Conservation (phyloP, 1,140 invertebrate species). For the Manduca sexta region DNA sequence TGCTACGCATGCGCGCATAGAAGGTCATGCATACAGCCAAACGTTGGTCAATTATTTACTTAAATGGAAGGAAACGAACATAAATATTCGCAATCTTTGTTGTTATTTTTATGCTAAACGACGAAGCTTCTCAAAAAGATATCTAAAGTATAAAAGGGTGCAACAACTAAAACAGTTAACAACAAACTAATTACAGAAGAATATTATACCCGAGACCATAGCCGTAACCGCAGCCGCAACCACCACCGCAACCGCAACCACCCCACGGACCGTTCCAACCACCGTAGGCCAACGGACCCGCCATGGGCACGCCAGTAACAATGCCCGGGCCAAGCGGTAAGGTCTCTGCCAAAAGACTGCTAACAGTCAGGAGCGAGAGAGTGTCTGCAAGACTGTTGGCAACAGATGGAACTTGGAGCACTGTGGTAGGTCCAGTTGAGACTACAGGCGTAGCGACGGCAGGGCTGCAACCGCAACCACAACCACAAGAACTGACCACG, state of each 20-base stretch:
- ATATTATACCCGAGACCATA: background rate
- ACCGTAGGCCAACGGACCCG: background rate
- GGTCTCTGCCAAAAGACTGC: slow-evolving; percentile 43
- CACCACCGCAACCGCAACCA: slow-evolving; percentile 20
- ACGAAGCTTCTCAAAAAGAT: too few relatives aligned
- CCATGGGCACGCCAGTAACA: background rate
- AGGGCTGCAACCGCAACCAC: background rate
- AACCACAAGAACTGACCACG: background rate
- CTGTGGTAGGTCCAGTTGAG: slow-evolving; percentile 1
- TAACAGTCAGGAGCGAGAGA: slow-evolving; percentile 49
- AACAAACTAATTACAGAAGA: background rate
- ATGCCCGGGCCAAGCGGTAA: slow-evolving; percentile 21
- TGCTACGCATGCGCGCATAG: too few relatives aligned
- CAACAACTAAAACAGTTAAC: too few relatives aligned
- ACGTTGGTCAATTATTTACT: too few relatives aligned
- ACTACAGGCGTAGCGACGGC: background rate
- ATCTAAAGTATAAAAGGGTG: too few relatives aligned
- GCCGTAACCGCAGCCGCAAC: slow-evolving; percentile 8
- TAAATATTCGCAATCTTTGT: too few relatives aligned
- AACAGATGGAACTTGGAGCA: slow-evolving; percentile 21
- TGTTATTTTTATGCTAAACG: too few relatives aligned
- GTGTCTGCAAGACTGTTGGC: slow-evolving; percentile 49
- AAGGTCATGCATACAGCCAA: too few relatives aligned
- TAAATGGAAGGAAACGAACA: too few relatives aligned
- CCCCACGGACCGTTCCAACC: slow-evolving; percentile 14